Evolutionary conservation across 2,113 vertebrate species (phyloP), one percentile per base, ranked within the genome.

Genomic region (Pycnonotus jocosus): DNA sequence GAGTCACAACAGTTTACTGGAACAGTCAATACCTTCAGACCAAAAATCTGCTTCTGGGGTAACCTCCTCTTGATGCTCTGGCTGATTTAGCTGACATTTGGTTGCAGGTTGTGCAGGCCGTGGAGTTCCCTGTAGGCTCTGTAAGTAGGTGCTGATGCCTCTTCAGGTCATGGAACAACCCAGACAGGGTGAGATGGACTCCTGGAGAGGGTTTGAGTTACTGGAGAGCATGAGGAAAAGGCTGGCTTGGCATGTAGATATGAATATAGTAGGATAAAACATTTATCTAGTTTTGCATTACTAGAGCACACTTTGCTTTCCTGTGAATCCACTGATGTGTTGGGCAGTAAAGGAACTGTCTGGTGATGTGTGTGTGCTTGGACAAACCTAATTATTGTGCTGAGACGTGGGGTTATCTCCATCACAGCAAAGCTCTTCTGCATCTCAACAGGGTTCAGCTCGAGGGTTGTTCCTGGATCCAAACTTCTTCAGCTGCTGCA

Each of bases 401-500:
- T n/a, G 50, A 44, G 66, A 5, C 0, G 6, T 25, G 81, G 48
- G n/a, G 10, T 66, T 62, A 3, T 20, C 35, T 54, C 44, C 60
- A 14, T 54, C 47, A 1, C 23, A 58, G 83, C 80, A 78, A 25
- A 91, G 21, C 45, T 57, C 23, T 25, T 15, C 28, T 66, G 53
- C 33, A 4, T 28, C 84, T 24, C 7, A 5, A 5, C 82, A 40
- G 33, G 68, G 35, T 28, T 56, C 83, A 61, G 68, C 42, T 70
- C 28, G 2, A 5, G 58, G 23, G 20, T 1, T 53, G 64, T 54
- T 68, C 38, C 58, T 35, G 38, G 15, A 23, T 51, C 51, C 48
- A 33, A 2, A 33, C 11, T 64, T n/a, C 77, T 42, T 15, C 79
- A n/a, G 5, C 27, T 8, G 19, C 56, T 1, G 6, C 3, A 0